Percentiles rank a stretch among this genome's conserved stretches.
Conservation (phyloP, 2,797 vertebrate species). For the Buphagus erythrorhynchus region DNA sequence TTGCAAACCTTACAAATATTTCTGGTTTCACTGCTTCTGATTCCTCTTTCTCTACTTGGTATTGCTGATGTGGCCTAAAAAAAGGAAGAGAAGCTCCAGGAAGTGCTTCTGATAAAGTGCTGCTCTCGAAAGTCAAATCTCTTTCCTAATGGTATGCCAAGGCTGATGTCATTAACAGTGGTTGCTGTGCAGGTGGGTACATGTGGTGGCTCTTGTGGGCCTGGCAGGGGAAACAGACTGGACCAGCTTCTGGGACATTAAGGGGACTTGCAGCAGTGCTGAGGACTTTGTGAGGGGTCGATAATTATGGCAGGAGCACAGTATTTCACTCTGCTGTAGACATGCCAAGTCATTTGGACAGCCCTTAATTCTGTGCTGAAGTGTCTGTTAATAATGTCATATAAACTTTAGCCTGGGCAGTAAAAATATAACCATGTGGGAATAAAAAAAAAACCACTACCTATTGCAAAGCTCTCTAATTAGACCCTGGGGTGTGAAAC, state of each 20-base stretch:
- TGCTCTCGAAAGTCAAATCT: neutral
- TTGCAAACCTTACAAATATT: neutral
- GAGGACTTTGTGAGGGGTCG: neutral
- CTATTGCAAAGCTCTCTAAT: neutral
- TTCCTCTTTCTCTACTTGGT: constrained; percentile 33
- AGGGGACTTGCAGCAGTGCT: neutral
- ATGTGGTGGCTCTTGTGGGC: accelerated
- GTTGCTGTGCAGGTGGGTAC: neutral
- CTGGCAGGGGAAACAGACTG: neutral
- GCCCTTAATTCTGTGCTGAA: neutral
- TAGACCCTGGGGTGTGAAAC: neutral
- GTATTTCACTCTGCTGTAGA: neutral
- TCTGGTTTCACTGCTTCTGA: constrained; percentile 11
- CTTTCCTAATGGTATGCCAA: neutral
- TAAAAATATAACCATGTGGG: neutral
- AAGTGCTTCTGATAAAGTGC: neutral
- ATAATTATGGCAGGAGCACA: neutral
- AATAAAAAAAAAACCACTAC: neutral
- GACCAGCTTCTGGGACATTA: neutral
- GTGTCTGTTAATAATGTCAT: neutral
- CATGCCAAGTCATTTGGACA: neutral
- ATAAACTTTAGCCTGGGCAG: neutral
- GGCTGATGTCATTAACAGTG: neutral
- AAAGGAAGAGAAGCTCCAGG: constrained; percentile 13
- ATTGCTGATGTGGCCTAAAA: neutral